These are phyloP conservation scores for Pelecanoides urinatrix DNA, from an alignment of 2,113 vertebrate genomes.

Conservation along the genomic window DNA sequence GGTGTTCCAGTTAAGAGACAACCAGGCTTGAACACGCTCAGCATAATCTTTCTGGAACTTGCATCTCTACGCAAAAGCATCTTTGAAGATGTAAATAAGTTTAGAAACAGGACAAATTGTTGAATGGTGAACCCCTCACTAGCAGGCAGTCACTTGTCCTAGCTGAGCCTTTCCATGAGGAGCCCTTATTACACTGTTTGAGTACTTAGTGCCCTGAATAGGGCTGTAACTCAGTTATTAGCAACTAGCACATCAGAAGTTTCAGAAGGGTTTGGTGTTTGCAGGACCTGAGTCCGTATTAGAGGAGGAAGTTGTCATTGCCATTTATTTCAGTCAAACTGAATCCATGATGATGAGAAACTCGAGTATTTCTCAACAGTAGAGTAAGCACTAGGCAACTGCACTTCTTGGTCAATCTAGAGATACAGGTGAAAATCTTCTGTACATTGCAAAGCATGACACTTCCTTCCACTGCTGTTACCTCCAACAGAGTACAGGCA, in stretches of 20 bases:
- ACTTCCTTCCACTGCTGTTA: not conserved
- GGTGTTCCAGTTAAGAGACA: not conserved
- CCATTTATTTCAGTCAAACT: not conserved
- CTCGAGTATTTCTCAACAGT: not conserved
- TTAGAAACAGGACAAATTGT: not conserved
- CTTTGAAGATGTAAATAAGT: not conserved
- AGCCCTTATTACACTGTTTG: too few species aligned
- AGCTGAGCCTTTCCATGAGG: not conserved
- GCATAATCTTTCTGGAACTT: not conserved
- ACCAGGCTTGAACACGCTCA: not conserved
- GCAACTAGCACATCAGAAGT: not conserved
- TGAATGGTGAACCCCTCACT: not conserved
- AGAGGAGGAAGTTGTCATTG: not conserved
- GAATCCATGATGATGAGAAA: not conserved
- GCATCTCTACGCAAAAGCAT: not conserved
- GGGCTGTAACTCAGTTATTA: not conserved
- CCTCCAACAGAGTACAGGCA: not conserved
- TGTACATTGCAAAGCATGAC: not conserved
- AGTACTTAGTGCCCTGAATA: not conserved
- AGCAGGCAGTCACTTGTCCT: not conserved
- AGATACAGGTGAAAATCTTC: not conserved
- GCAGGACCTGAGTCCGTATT: not conserved
- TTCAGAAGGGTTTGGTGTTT: not conserved
- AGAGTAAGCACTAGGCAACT: not conserved
- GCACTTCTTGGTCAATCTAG: not conserved